Evolutionary conservation across 2,888 invertebrate genomes (phyloP).

Genomic region (Stratiomys singularior): DNA sequence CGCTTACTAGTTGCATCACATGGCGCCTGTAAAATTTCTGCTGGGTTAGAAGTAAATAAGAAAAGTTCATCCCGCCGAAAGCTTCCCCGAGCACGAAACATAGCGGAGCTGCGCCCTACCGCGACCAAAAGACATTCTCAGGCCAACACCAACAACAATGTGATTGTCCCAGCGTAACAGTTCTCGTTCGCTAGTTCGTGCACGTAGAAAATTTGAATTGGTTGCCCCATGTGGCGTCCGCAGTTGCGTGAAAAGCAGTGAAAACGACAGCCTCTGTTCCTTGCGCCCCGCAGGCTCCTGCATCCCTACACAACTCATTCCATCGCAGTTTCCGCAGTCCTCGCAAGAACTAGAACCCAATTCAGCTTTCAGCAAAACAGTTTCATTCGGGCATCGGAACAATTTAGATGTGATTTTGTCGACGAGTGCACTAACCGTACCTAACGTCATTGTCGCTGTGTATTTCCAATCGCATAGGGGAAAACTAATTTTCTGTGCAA

Average conservation of each 20-base stretch:
- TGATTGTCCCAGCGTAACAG: background rate
- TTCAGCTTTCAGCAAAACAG: slow-evolving; percentile 54
- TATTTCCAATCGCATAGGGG: background rate
- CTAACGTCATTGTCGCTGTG: slow-evolving; percentile 1
- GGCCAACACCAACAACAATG: background rate
- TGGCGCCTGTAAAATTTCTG: background rate
- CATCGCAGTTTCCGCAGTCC: background rate
- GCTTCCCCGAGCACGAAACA: background rate
- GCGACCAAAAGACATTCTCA: background rate
- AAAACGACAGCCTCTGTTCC: background rate
- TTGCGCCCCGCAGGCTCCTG: background rate
- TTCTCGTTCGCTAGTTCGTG: background rate
- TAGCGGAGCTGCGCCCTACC: slow-evolving; percentile 5
- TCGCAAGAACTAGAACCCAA: background rate
- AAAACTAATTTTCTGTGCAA: background rate
- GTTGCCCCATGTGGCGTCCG: background rate
- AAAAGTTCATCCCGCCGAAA: background rate
- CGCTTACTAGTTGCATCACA: background rate
- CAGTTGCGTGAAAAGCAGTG: background rate
- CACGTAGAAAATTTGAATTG: background rate
- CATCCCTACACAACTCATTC: background rate
- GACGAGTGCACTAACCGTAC: slow-evolving; percentile 30
- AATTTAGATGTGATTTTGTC: slow-evolving; percentile 58
- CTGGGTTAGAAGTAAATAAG: background rate
- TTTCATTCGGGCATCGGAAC: slow-evolving; percentile 64